Evolutionary conservation across 2,888 invertebrate species (phyloP), one percentile per base, ranked within the genome.

Genomic region (Osmoderma eremita): DNA sequence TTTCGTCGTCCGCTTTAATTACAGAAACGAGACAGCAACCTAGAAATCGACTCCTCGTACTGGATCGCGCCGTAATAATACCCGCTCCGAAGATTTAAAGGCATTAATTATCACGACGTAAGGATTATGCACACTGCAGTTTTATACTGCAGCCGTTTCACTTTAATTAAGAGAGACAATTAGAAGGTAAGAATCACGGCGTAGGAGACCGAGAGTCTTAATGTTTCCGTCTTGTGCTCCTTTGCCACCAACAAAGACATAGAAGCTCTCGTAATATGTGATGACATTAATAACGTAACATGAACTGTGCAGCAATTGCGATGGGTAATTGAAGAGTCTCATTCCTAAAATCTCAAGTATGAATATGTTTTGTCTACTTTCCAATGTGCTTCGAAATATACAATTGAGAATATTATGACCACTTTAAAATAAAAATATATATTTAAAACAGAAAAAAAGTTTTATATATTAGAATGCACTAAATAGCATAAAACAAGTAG

Each of bases 111-210:
- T 72, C 69, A 66, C 62, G 56, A 13, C 42, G 71, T 70, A 67
- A 72, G 73, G 75, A 76, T 75, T 76, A 74, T 75, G 74, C 74
- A 72, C 72, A 75, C 69, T 63, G 72, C 72, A 67, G 56, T 70
- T 71, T 70, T 73, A 70, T 72, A 71, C 66, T 65, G 66, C 69
- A 73, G 75, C 74, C 74, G 74, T 73, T 75, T 72, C 72, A 68
- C 73, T 74, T 75, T 74, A 75, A 75, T 75, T 75, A 75, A 73
- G 72, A 72, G 72, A 72, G 69, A 73, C 70, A 74, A 74, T 74
- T 75, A 74, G 72, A 72, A 71, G 67, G 68, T 70, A 70, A 74
- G 72, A 74, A 75, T 69, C 70, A 62, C 58, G 69, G 38, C 67
- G n/a, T n/a, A n/a, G n/a, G n/a, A n/a, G 58, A 68, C 68, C 69